Conservation (phyloP, 2,797 vertebrate species). For the Aplochiton taeniatus region DNA sequence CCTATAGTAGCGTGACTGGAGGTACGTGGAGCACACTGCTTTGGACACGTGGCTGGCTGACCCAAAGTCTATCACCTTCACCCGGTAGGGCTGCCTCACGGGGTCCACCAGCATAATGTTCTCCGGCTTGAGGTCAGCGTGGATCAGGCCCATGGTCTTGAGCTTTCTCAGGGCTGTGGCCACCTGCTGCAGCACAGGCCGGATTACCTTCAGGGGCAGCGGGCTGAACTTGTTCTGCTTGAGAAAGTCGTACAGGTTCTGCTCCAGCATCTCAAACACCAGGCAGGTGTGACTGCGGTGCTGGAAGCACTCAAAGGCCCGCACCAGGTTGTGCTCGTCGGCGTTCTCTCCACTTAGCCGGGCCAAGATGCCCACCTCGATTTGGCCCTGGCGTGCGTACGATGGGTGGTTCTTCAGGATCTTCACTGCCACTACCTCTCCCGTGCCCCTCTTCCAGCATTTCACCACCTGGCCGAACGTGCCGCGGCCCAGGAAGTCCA, state of each 20-base stretch:
- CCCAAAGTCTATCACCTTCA: constrained; percentile 99
- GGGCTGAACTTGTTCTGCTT: constrained; percentile 99
- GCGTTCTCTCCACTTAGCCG: constrained; percentile 96
- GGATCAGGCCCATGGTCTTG: constrained; percentile 97
- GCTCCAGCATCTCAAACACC: constrained; percentile 99
- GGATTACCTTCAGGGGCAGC: constrained; percentile 95
- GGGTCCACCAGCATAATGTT: constrained; percentile 99
- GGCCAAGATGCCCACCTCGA: constrained; percentile 97
- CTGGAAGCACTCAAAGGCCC: constrained; percentile 98
- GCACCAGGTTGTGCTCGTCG: constrained; percentile 96
- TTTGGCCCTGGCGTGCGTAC: constrained; percentile 96
- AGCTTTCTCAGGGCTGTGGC: constrained; percentile 97
- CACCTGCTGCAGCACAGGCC: constrained; percentile 97
- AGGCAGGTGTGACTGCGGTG: constrained; percentile 97
- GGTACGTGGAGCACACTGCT: constrained; percentile 98
- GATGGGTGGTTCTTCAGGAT: constrained; percentile 99
- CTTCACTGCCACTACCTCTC: constrained; percentile 95
- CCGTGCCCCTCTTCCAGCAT: constrained; percentile 98
- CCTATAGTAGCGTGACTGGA: constrained; percentile 99
- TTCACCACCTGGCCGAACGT: constrained; percentile 99
- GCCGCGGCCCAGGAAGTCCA: constrained; percentile 97
- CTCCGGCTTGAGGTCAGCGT: constrained; percentile 98
- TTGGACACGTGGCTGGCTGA: constrained; percentile 99
- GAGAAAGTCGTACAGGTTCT: constrained; percentile 98
- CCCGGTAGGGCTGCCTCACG: constrained; percentile 92